These are phyloP conservation scores for Marasmarcha lunaedactyla DNA, from an alignment of 2,888 invertebrate genomes.

Conservation along the genomic window DNA sequence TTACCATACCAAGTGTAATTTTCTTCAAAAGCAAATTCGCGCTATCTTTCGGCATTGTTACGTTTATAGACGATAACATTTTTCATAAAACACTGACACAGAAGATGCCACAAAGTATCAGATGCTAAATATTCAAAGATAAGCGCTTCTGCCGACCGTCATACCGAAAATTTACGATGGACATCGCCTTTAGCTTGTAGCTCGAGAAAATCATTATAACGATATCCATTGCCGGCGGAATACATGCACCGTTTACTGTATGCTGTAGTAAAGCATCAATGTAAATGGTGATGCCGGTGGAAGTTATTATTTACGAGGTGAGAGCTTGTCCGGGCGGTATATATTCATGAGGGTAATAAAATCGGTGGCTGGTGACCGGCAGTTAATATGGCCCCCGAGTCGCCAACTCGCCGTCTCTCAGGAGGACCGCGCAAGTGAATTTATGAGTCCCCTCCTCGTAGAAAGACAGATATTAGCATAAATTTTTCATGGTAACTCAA, in stretches of 20 bases:
- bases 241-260: background rate
- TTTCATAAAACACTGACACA: too few species aligned
- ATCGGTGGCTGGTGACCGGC: slow-evolving; percentile 1
- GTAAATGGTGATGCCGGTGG: background rate
- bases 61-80: too few species aligned
- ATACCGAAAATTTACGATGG: too few species aligned
- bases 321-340: background rate
- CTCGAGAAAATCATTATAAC: background rate
- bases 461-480: too few species aligned
- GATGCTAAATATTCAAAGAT: too few species aligned
- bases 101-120: too few species aligned
- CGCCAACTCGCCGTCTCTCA: background rate
- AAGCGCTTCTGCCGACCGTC: too few species aligned
- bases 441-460: background rate
- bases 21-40: too few species aligned
- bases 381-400: background rate
- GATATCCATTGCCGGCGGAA: background rate
- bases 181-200: too few species aligned
- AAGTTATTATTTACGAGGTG: slow-evolving; percentile 1
- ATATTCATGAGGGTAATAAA: slow-evolving; percentile 1
- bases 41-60: too few species aligned
- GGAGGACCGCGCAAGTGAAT: background rate
- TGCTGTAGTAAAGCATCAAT: background rate
- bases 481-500: too few species aligned
- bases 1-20: too few species aligned